Percentiles rank a stretch among this genome's conserved stretches.
Evolutionary conservation across 2,888 invertebrate genomes (phyloP).

Genomic region (Yponomeuta plumbellus): DNA sequence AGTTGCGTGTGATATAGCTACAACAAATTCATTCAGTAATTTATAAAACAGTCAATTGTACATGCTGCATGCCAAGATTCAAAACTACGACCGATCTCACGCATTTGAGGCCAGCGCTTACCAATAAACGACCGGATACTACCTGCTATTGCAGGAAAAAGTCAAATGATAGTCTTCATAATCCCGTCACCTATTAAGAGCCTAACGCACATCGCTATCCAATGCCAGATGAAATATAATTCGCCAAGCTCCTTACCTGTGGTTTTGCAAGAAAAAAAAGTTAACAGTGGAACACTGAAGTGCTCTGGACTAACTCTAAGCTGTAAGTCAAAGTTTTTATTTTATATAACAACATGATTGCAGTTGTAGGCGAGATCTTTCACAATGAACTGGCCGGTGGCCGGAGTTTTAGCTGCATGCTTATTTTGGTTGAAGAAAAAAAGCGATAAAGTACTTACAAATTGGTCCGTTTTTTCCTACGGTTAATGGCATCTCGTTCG

Average conservation of each 20-base stretch:
- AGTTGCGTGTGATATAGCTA: too few relatives aligned
- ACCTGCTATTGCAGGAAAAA: too few relatives aligned
- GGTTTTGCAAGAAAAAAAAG: constrained; percentile 33
- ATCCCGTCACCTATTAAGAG: too few relatives aligned
- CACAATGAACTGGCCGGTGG: constrained; percentile 38
- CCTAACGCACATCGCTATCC: too few relatives aligned
- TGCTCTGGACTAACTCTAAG: constrained; percentile 44
- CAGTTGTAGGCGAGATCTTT: constrained; percentile 42
- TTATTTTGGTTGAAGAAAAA: constrained; percentile 2
- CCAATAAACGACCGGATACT: too few relatives aligned
- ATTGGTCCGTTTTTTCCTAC: constrained; percentile 10
- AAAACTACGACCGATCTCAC: too few relatives aligned
- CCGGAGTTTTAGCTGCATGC: background rate
- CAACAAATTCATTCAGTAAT: too few relatives aligned
- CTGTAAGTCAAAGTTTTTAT: constrained; percentile 45
- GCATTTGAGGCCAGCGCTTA: too few relatives aligned
- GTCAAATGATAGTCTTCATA: too few relatives aligned
- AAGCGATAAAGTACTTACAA: constrained; percentile 1
- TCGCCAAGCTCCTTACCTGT: background rate
- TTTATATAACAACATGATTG: constrained; percentile 67
- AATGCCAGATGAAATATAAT: too few relatives aligned
- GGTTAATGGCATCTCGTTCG: background rate
- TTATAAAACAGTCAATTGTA: too few relatives aligned
- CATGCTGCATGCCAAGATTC: too few relatives aligned
- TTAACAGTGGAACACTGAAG: constrained; percentile 32